Conservation (phyloP, 2,797 vertebrate species). For the Karalla daura region DNA sequence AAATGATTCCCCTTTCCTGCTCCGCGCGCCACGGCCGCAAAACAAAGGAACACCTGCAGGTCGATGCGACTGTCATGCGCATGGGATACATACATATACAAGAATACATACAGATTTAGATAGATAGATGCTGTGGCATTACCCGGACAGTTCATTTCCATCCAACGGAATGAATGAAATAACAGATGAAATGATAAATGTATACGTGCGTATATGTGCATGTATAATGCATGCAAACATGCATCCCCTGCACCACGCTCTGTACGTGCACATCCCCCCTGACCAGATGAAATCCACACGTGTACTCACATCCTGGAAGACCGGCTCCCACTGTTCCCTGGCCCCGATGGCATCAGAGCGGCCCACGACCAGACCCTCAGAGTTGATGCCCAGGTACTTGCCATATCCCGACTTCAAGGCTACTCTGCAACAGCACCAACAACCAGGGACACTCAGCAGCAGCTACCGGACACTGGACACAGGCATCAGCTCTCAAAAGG, state of each 20-base stretch:
- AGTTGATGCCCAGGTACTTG: slow-evolving; percentile 95
- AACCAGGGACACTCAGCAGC: neutral
- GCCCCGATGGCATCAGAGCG: slow-evolving; percentile 97
- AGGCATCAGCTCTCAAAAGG: neutral
- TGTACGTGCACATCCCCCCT: neutral
- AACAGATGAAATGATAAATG: no score
- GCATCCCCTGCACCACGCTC: no score
- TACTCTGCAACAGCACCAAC: slow-evolving; percentile 81
- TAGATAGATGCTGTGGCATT: no score
- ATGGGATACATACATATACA: no score
- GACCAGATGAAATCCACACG: neutral
- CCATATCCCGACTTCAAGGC: slow-evolving; percentile 98
- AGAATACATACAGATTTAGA: no score
- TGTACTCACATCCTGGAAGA: slow-evolving; percentile 93
- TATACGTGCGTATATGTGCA: no score
- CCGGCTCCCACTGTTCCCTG: slow-evolving; percentile 96
- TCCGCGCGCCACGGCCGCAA: neutral
- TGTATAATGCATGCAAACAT: neutral
- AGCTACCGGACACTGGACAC: neutral
- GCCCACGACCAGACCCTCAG: slow-evolving; percentile 93
- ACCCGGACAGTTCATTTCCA: no score
- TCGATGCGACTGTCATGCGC: no score
- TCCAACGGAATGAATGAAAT: no score
- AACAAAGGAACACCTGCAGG: no score
- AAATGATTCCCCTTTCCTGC: neutral